Evolutionary conservation across 1,140 invertebrate genomes (phyloP), one percentile per base, ranked within the genome.

Genomic region (Platyura marginata): DNA sequence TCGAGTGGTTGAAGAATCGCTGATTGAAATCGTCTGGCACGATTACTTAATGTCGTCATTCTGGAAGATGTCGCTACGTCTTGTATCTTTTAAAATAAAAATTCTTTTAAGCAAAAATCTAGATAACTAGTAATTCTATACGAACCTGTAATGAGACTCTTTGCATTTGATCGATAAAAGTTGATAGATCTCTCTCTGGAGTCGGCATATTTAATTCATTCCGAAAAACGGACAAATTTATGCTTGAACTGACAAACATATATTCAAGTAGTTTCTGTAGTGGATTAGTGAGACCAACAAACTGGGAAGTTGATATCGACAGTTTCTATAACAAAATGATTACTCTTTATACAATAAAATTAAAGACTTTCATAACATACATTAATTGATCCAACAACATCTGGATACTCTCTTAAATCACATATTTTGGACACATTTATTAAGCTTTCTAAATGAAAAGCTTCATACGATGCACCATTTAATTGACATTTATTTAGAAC

Each of bases 111-210:
- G 10, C 19, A 11, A n/a, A 8, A 38, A 3, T 21, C 15, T 18
- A 6, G 11, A 38, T 6, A n/a, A 21, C n/a, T 18, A 18, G 16
- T 11, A 38, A 20, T 18, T 18, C 36, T 29, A n/a, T 3, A 34
- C 36, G 3, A 49, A 84, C 67, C 63, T 83, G 78, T 22, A 75
- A 69, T 2, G 76, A 75, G 21, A 84, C 70, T 46, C 74, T 76
- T 45, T 81, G 73, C 43, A 84, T 60, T 55, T 85, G 80, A 53
- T 82, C 75, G 13, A 77, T 71, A 40, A 85, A 67, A 2, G 78
- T 74, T 34, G 68, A 71, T 34, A 84, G 56, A 57, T 84, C 81
- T 53, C 75, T 79, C 36, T 70, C 71, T 6, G 78, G 68, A 34
- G 82, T 67, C n/a, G 75, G 69, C n/a, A 71, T 71, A 43, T 70